Evolutionary conservation across 2,888 invertebrate species (phyloP).

Genomic region (Poecilobothrus nobilitatus): DNA sequence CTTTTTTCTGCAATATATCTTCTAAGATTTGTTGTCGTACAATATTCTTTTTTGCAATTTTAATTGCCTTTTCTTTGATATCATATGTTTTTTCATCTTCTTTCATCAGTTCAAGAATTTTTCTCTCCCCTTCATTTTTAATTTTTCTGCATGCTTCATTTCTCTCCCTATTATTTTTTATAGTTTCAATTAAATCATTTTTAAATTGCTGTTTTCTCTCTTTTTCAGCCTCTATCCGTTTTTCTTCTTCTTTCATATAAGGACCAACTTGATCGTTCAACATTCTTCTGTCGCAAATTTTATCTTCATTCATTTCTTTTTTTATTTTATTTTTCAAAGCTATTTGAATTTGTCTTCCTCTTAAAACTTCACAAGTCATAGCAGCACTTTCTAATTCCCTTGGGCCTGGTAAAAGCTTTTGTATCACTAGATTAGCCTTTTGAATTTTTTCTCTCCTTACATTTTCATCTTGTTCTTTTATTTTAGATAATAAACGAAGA

Average conservation of each 20-base stretch:
- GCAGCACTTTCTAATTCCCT: slow-evolving; percentile 38
- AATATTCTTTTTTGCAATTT: too few species aligned
- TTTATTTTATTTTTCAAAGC: slow-evolving; percentile 30
- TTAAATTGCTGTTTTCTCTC: slow-evolving; percentile 32
- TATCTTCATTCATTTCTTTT: slow-evolving; percentile 33
- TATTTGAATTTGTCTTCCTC: slow-evolving; percentile 35
- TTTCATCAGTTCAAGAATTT: too few species aligned
- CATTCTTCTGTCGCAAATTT: slow-evolving; percentile 31
- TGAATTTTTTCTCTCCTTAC: slow-evolving; percentile 32
- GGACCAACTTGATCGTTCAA: slow-evolving; percentile 38
- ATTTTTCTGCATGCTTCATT: too few species aligned
- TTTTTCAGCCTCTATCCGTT: slow-evolving; percentile 31
- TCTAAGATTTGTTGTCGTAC: too few species aligned
- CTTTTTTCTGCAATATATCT: too few species aligned
- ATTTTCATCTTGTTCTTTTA: slow-evolving; percentile 30
- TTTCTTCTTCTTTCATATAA: slow-evolving; percentile 37
- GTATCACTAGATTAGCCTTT: slow-evolving; percentile 35
- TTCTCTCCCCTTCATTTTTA: too few species aligned
- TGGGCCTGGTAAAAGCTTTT: slow-evolving; percentile 37
- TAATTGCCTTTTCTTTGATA: too few species aligned
- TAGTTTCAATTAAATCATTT: slow-evolving; percentile 31
- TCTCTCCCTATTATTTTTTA: slow-evolving; percentile 31
- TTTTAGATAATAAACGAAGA: not conserved
- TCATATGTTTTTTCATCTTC: too few species aligned
- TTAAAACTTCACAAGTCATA: slow-evolving; percentile 37